Evolutionary conservation across 2,113 vertebrate genomes (phyloP).

Genomic region (Microcebus murinus): DNA sequence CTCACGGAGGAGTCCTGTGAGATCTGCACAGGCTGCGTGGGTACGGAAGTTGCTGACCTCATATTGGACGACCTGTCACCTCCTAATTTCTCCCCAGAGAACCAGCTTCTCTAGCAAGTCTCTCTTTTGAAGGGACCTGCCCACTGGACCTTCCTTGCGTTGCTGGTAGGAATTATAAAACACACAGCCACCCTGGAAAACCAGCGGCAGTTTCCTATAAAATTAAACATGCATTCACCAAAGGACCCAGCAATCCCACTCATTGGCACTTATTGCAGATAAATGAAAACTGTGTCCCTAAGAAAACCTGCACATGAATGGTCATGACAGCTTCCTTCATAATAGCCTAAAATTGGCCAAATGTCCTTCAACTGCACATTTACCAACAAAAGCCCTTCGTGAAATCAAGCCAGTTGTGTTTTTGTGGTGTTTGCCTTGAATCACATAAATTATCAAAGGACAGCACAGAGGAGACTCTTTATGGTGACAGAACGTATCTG

Average conservation of each 20-base stretch:
- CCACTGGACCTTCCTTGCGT: background rate
- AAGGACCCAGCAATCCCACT: background rate
- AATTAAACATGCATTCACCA: background rate
- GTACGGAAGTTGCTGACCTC: background rate
- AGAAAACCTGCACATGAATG: background rate
- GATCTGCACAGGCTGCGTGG: background rate
- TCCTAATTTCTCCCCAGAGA: background rate
- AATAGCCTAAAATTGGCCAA: background rate
- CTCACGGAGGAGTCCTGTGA: background rate
- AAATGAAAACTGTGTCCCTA: background rate
- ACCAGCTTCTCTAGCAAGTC: background rate
- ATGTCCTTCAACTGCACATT: background rate
- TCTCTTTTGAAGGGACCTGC: background rate
- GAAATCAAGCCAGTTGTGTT: background rate
- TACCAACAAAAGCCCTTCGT: too few relatives aligned
- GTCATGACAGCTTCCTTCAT: background rate
- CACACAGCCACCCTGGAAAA: background rate
- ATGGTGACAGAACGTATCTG: background rate
- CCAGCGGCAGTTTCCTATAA: background rate
- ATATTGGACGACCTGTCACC: rapidly evolving
- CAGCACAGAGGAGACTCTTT: background rate
- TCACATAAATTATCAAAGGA: background rate
- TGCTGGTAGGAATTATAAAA: background rate
- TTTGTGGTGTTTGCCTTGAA: background rate
- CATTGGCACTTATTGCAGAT: background rate